These are phyloP conservation scores for Caenorhabditis plicata DNA, from an alignment of 2,888 invertebrate genomes.

Conservation along the genomic window DNA sequence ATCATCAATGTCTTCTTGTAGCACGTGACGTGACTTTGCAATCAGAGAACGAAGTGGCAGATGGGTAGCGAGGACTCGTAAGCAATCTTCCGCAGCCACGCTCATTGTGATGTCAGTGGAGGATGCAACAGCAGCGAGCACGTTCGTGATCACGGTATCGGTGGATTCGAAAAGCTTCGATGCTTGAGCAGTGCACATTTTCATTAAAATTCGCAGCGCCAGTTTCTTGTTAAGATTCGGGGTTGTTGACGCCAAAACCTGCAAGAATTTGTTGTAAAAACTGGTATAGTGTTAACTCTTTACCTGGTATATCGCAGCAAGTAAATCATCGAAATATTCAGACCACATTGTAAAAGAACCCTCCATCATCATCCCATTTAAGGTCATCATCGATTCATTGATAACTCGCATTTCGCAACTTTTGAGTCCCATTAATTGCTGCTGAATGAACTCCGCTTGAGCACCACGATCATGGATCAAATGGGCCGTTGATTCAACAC, in stretches of 20 bases:
- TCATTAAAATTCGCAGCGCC: slow-evolving; percentile 23
- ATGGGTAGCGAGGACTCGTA: slow-evolving; percentile 21
- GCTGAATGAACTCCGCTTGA: slow-evolving; percentile 16
- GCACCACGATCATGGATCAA: slow-evolving; percentile 11
- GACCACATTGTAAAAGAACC: slow-evolving; percentile 29
- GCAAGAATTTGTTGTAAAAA: slow-evolving; percentile 1
- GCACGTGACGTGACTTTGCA: slow-evolving; percentile 4
- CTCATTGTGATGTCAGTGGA: slow-evolving; percentile 19
- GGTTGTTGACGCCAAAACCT: slow-evolving; percentile 15
- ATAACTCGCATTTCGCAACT: slow-evolving; percentile 2
- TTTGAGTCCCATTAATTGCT: slow-evolving; percentile 16
- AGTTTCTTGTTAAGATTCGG: slow-evolving; percentile 16
- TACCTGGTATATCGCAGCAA: slow-evolving; percentile 20
- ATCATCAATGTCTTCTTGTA: slow-evolving; percentile 25
- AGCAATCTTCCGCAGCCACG: slow-evolving; percentile 25
- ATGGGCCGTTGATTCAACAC: slow-evolving; percentile 19
- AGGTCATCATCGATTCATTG: slow-evolving; percentile 25
- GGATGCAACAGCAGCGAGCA: slow-evolving; percentile 12
- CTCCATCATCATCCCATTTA: slow-evolving; percentile 34
- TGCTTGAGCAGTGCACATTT: slow-evolving; percentile 35
- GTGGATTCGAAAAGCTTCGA: slow-evolving; percentile 24
- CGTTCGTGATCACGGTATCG: slow-evolving; percentile 23
- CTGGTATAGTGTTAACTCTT: not conserved
- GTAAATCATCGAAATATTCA: slow-evolving; percentile 22
- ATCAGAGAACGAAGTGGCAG: slow-evolving; percentile 18